phyloP scores from a whole-genome alignment of 2,797 vertebrate species.

The Botia almorhae region DNA sequence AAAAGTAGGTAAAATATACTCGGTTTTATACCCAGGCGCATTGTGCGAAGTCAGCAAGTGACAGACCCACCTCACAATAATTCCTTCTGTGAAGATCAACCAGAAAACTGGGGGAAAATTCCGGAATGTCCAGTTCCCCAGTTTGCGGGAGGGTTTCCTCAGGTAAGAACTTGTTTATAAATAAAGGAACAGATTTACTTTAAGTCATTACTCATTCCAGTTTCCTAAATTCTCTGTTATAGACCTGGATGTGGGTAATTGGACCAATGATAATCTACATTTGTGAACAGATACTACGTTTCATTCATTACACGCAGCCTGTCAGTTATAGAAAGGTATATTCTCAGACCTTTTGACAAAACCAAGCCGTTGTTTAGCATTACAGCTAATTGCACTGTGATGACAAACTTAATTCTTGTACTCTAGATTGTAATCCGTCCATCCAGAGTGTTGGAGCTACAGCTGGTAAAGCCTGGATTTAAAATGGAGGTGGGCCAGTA shows the following conservation, averaged over 20 bases:
- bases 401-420: neutral
- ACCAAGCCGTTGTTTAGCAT: neutral
- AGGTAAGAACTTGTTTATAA: constrained; percentile 69
- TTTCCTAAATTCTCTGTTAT: neutral
- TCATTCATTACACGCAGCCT: constrained; percentile 83
- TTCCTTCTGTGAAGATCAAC: too few species aligned
- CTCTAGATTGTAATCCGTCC: constrained; percentile 88
- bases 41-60: constrained; percentile 80
- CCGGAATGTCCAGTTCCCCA: too few species aligned
- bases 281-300: constrained; percentile 85
- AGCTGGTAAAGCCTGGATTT: too few species aligned
- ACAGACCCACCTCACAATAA: too few species aligned
- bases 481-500: too few species aligned
- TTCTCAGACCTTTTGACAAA: neutral
- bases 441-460: too few species aligned
- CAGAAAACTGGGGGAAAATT: too few species aligned
- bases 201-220: neutral
- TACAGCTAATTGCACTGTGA: neutral
- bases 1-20: neutral
- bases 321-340: constrained; percentile 87
- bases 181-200: neutral
- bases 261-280: constrained; percentile 85
- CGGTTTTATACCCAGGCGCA: constrained; percentile 71
- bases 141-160: constrained; percentile 81
- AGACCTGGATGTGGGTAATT: constrained; percentile 94